phyloP scores from a whole-genome alignment of 2,797 vertebrate genomes.

The Hippocampus kuda region DNA sequence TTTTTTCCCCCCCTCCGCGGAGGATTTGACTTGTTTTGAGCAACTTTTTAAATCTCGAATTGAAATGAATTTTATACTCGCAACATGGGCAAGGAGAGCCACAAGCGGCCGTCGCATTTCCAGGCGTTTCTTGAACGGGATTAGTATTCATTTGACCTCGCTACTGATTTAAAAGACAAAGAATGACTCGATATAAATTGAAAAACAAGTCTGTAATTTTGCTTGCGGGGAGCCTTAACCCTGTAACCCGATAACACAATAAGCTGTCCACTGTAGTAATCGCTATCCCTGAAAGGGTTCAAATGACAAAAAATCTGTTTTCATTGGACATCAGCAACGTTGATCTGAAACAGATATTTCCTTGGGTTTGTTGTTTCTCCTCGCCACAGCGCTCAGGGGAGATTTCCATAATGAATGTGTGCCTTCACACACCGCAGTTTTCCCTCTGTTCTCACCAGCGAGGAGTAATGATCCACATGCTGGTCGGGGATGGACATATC shows the following conservation, averaged over 20 bases:
- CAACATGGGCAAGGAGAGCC: no score
- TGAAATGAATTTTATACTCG: neutral
- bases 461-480: slow-evolving; percentile 49
- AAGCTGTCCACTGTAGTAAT: no score
- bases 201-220: neutral
- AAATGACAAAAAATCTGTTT: no score
- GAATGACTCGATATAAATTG: neutral
- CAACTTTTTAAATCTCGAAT: slow-evolving; percentile 25
- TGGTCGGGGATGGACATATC: slow-evolving; percentile 45
- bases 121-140: no score
- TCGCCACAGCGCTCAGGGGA: slow-evolving; percentile 5
- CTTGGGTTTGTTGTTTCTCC: slow-evolving; percentile 6
- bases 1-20: slow-evolving; percentile 7
- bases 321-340: neutral
- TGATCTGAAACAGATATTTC: neutral
- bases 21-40: slow-evolving; percentile 35
- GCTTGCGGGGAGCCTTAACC: no score
- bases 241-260: no score
- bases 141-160: no score
- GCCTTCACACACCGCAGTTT: slow-evolving; percentile 13
- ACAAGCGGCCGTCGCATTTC: no score
- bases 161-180: neutral
- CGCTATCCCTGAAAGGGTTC: no score
- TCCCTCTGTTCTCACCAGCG: slow-evolving; percentile 19
- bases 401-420: slow-evolving; percentile 12